Percentiles rank a stretch among this genome's conserved stretches.
Conservation (phyloP, 2,113 vertebrate genomes). For the Elanoides forficatus region DNA sequence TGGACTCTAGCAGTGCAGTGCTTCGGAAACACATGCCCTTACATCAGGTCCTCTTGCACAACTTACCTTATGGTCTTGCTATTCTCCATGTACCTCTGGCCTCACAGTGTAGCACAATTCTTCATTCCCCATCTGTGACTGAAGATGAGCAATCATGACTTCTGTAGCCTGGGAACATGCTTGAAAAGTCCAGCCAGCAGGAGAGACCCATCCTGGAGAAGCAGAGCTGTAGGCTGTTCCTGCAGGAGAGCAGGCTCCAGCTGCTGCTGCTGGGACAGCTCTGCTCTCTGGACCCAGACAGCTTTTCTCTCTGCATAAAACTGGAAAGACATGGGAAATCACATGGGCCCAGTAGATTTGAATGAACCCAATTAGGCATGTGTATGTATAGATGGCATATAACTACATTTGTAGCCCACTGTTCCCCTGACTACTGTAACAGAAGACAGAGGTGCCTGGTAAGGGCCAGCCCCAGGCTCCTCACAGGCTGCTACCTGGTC, state of each 20-base stretch:
- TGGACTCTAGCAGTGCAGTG: background rate
- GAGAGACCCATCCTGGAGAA: fast-evolving
- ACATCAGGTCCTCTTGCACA: background rate
- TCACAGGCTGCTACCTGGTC: background rate
- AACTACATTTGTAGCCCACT: background rate
- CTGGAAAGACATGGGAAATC: background rate
- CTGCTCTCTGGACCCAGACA: background rate
- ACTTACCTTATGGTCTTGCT: background rate
- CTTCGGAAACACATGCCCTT: background rate
- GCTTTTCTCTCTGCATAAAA: background rate
- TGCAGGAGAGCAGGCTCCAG: background rate
- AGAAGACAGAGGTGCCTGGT: background rate
- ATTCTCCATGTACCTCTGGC: background rate
- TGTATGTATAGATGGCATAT: too few relatives aligned
- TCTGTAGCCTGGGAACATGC: background rate
- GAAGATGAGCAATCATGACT: background rate
- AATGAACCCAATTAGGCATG: background rate
- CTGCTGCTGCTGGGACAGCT: background rate
- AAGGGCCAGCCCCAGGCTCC: background rate
- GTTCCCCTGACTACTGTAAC: background rate
- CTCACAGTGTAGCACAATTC: background rate
- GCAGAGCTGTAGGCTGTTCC: background rate
- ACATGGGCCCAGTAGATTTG: background rate
- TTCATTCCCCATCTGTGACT: background rate
- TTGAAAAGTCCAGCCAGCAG: background rate